Percentiles rank a stretch among this genome's conserved stretches.
These are phyloP conservation scores for Pycnomerus fuliginosus DNA, from an alignment of 2,888 invertebrate species.

Conservation along the genomic window DNA sequence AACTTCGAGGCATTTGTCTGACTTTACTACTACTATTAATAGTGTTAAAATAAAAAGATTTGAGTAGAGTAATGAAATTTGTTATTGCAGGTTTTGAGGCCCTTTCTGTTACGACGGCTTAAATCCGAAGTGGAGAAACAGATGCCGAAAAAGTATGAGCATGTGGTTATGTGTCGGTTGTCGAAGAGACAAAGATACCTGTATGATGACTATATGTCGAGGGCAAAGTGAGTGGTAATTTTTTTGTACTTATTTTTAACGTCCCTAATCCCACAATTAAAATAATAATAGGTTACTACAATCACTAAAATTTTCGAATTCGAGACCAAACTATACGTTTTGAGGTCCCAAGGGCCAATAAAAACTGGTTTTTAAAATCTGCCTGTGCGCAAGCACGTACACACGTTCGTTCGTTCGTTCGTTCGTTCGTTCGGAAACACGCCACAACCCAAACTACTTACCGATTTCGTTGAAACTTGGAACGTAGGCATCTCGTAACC, in stretches of 20 bases:
- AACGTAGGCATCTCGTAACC: too few relatives aligned
- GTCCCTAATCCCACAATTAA: too few relatives aligned
- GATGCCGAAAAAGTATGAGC: slow-evolving; percentile 95
- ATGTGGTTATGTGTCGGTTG: slow-evolving; percentile 88
- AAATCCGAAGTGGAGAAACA: slow-evolving; percentile 97
- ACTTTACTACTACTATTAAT: slow-evolving; percentile 17
- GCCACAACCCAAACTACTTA: too few relatives aligned
- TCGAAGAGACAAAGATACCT: slow-evolving; percentile 95
- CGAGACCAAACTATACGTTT: too few relatives aligned
- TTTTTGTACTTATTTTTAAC: slow-evolving; percentile 12
- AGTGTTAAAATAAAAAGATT: not conserved
- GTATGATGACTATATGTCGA: slow-evolving; percentile 99
- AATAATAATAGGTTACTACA: too few relatives aligned
- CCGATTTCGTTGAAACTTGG: too few relatives aligned
- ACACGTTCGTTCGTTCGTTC: too few relatives aligned
- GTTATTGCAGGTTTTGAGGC: slow-evolving; percentile 74
- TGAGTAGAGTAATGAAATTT: slow-evolving; percentile 26
- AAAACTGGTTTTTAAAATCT: too few relatives aligned
- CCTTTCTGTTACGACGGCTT: slow-evolving; percentile 87
- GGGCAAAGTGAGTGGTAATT: slow-evolving; percentile 85
- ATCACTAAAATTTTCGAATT: too few relatives aligned
- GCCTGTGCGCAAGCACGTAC: too few relatives aligned
- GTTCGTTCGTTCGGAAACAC: too few relatives aligned
- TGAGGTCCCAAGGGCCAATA: too few relatives aligned
- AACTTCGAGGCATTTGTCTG: slow-evolving; percentile 49